Evolutionary conservation across 1,140 invertebrate species (phyloP).

Genomic region (Cataglyphis hispanica): DNA sequence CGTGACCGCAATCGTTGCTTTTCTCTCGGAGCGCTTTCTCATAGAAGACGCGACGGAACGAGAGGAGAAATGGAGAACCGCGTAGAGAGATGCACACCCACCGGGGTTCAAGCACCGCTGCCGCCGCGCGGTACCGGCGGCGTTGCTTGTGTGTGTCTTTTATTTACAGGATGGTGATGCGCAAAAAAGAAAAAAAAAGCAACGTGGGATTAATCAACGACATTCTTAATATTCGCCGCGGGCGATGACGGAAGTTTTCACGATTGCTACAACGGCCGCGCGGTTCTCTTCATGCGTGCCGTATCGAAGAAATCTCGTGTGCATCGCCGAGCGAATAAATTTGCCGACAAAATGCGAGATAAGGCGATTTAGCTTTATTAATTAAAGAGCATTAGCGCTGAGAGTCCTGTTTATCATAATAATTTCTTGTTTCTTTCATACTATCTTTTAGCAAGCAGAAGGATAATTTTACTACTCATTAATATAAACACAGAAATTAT

Average conservation of each 20-base stretch:
- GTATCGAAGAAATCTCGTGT: conserved; percentile 38
- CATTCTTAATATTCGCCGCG: conserved; percentile 59
- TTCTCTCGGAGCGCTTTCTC: conserved; percentile 55
- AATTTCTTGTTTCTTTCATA: background rate
- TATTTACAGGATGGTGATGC: conserved; percentile 42
- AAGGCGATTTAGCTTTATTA: conserved; percentile 32
- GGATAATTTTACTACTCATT: background rate
- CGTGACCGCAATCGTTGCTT: conserved; percentile 44
- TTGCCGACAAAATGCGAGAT: conserved; percentile 13
- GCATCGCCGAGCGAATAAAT: conserved; percentile 48
- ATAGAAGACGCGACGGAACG: conserved; percentile 8
- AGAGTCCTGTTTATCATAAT: conserved; percentile 19
- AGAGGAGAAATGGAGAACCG: conserved; percentile 20
- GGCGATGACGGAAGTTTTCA: conserved; percentile 63
- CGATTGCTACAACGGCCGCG: conserved; percentile 34
- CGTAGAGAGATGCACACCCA: conserved; percentile 34
- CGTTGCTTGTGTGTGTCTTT: conserved; percentile 6
- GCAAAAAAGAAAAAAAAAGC: conserved; percentile 48
- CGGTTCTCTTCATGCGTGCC: conserved; percentile 39
- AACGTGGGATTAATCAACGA: conserved; percentile 59
- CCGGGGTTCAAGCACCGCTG: conserved; percentile 32
- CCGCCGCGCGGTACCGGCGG: conserved; percentile 1
- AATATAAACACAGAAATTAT: conserved; percentile 11
- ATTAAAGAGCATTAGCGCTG: conserved; percentile 15
- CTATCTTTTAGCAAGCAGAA: background rate